Base-by-base conservation (phyloP, 2,888 invertebrate genomes). In the Mesorhabditis spiculigera region DNA sequence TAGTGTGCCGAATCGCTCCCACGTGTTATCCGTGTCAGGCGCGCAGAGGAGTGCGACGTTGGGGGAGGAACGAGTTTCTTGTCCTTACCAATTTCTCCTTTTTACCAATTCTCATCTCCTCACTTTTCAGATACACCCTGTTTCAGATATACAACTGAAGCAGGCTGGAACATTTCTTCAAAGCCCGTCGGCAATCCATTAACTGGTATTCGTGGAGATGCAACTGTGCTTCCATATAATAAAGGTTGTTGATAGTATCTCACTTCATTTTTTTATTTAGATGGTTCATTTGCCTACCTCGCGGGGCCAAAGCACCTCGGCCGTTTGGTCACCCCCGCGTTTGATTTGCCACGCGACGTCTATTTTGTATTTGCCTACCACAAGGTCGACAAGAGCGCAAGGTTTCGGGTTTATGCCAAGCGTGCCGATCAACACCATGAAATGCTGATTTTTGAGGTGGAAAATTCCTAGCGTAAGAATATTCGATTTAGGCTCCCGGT, bases 321-420 rank as follows among this genome's bases (percentile, higher is more conserved):
- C 41, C 73, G 81, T 4, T 74, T 84, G 28, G 71, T 71, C 44
- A 84, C 83, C 4, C 71, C 75, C 3, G 71, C 79, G n/a, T 84
- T 84, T 68, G 61, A 67, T 5, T 71, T 84, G 43, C 75, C 75
- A 43, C 69, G 75, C 45, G 68, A 79, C 41, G 76, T 77, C 16
- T 78, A 76, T 45, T 75, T 84, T n/a, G 77, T 83, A 6, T 84
- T 84, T 65, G 81, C 81, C 4, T 84, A 82, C 66, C 80, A 83
- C 69, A 84, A 84, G 68, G 77, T 78, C 16, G 80, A 78, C 42
- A 71, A 70, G 43, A 61, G 70, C 5, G 73, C 77, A 5, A 62
- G 67, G 8, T 76, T 84, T 43, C 71, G 75, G 64, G 73, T 81
- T 0, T 67, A 74, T 42, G 66, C 76, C 13, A 81, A 82, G 66